phyloP scores from a whole-genome alignment of 2,888 invertebrate species.

The Cybosia mesomella region DNA sequence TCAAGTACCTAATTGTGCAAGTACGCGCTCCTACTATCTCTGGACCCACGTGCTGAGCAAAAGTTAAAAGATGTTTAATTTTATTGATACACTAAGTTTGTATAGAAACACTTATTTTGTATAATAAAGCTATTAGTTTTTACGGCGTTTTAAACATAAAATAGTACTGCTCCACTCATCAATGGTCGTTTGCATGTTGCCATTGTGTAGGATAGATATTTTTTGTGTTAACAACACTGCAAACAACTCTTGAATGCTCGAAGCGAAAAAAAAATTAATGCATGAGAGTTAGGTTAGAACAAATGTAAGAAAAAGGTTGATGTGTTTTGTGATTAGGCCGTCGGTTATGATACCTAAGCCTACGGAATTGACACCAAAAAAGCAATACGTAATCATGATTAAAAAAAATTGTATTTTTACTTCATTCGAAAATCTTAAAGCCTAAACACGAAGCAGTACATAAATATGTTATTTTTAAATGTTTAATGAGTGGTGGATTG shows the following conservation, averaged over 20 bases:
- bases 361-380: conserved; percentile 27
- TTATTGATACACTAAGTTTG: conserved; percentile 62
- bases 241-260: conserved; percentile 27
- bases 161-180: conserved; percentile 56
- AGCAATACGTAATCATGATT: conserved; percentile 37
- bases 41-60: conserved; percentile 40
- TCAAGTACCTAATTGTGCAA: background rate
- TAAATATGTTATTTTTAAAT: conserved; percentile 22
- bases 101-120: conserved; percentile 75
- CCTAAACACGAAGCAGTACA: conserved; percentile 14
- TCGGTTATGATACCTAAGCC: conserved; percentile 9
- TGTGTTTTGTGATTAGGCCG: conserved; percentile 18
- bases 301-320: conserved; percentile 14
- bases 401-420: conserved; percentile 12
- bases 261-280: conserved; percentile 6
- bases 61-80: conserved; percentile 43
- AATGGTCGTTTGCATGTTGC: conserved; percentile 37
- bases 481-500: conserved; percentile 32
- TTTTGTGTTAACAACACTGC: conserved; percentile 34
- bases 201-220: conserved; percentile 39
- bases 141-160: conserved; percentile 44
- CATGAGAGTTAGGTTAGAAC: conserved; percentile 15
- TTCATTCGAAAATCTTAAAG: conserved; percentile 8
- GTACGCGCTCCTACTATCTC: conserved; percentile 18
- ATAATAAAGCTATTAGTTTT: conserved; percentile 66